Evolutionary conservation across 1,140 invertebrate genomes (phyloP).

Genomic region (Diabrotica undecimpunctata): DNA sequence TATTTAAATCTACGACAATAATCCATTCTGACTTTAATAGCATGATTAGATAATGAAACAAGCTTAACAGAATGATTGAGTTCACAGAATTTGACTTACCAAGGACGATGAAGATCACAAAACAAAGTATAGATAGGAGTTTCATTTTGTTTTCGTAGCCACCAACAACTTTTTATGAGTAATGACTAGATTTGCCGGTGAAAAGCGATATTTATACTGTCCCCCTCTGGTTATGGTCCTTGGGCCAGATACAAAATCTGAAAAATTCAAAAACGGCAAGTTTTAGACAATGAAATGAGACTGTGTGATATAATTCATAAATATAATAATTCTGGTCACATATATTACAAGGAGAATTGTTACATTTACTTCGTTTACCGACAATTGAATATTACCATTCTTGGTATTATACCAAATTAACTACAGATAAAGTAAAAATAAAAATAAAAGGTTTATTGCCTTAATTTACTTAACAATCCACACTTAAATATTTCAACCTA

Average conservation of each 20-base stretch:
- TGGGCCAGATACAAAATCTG: not conserved
- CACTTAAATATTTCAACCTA: too few species aligned
- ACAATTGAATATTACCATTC: too few species aligned
- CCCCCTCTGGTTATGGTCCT: constrained; percentile 8
- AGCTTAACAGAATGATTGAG: not conserved
- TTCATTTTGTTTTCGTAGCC: not conserved
- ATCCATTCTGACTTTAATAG: constrained; percentile 7
- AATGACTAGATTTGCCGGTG: not conserved
- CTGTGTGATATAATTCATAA: too few species aligned
- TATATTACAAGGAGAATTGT: too few species aligned
- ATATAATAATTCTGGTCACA: too few species aligned
- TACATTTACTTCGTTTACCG: too few species aligned
- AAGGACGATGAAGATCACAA: constrained; percentile 18
- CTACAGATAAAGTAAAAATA: too few species aligned
- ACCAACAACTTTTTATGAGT: not conserved
- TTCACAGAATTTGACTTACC: constrained; percentile 22
- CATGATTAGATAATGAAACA: constrained; percentile 5
- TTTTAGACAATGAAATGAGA: too few species aligned
- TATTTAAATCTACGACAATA: not conserved
- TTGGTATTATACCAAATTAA: too few species aligned
- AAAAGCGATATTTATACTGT: not conserved
- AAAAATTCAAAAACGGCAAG: too few species aligned
- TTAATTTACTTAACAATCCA: too few species aligned
- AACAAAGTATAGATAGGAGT: constrained; percentile 7
- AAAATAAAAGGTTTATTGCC: too few species aligned